Percentiles rank a stretch among this genome's conserved stretches.
phyloP scores from a whole-genome alignment of 2,797 vertebrate species.

The Coranthus polyacanthus region DNA sequence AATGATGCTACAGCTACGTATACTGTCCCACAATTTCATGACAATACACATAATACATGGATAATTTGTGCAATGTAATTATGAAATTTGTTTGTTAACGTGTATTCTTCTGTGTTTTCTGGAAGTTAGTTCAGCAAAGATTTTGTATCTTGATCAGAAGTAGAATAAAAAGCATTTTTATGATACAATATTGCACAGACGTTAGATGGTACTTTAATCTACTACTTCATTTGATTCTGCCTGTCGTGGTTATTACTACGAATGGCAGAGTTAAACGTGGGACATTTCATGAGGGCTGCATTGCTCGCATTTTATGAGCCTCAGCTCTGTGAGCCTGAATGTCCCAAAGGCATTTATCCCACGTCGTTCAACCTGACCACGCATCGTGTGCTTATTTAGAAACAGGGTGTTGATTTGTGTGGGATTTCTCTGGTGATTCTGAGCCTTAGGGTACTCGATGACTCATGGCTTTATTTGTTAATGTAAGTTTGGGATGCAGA shows the following conservation, averaged over 20 bases:
- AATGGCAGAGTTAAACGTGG: slow-evolving; percentile 6
- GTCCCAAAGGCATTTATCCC: slow-evolving; percentile 42
- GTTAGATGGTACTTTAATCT: no score
- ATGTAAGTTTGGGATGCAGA: slow-evolving; percentile 11
- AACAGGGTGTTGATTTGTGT: slow-evolving; percentile 38
- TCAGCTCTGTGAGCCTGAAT: slow-evolving; percentile 29
- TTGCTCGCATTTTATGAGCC: slow-evolving; percentile 29
- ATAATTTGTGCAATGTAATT: no score
- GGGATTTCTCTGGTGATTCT: slow-evolving; percentile 28
- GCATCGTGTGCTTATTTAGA: slow-evolving; percentile 12
- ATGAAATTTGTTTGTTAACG: no score
- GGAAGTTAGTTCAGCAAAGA: background rate
- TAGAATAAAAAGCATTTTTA: no score
- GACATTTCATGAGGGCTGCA: slow-evolving; percentile 52
- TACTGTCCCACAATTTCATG: no score
- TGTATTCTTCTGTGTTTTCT: no score
- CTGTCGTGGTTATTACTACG: background rate
- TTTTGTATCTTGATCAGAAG: background rate
- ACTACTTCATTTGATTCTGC: background rate
- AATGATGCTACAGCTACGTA: background rate
- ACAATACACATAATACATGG: no score
- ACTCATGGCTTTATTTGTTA: slow-evolving; percentile 39
- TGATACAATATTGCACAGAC: no score
- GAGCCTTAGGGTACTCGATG: slow-evolving; percentile 27
- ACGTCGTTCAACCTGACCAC: slow-evolving; percentile 22